Evolutionary conservation across 2,888 invertebrate genomes (phyloP), one percentile per base, ranked within the genome.

Genomic region (Lydus trimaculatus): DNA sequence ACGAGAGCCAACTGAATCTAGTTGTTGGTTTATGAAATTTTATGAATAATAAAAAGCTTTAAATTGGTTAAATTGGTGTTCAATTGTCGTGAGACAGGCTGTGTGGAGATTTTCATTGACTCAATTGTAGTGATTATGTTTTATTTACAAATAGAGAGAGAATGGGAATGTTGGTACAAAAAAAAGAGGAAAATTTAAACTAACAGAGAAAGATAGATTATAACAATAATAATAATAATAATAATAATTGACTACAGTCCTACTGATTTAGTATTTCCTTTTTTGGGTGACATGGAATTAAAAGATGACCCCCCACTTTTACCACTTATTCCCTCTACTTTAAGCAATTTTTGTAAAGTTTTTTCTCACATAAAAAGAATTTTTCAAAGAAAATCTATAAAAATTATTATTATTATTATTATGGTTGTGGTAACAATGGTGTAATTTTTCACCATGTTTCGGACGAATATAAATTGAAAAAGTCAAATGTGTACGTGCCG

Each of bases 21-120:
- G 66, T 67, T 48, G 48, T 48, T 63, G 67, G 75, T 81, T 81
- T 81, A 83, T 83, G 82, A 84, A 84, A 83, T 84, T 85, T 85
- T 84, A 85, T 85, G 85, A 85, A 85, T 85, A 85, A 84, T 84
- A 84, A 84, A 85, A 85, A 84, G 83, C 81, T 80, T 79, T 84
- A 85, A 85, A 84, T 84, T 84, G 84, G 83, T 81, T 84, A 83
- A 85, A 85, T 85, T 85, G 84, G 81, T 81, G 81, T 80, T 83
- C 84, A 85, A 85, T 85, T 85, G 84, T 82, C 85, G 85, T 84
- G 85, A 84, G 85, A 85, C 70, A 70, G 70, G 66, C 66, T 66
- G 67, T 70, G 70, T 70, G 76, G 78, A 78, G 77, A 78, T 78
- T 82, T 82, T 82, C 82, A 84, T 84, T 84, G 83, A 82, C 78